Base-by-base conservation (phyloP, 2,113 vertebrate genomes). In the Suricata suricatta region DNA sequence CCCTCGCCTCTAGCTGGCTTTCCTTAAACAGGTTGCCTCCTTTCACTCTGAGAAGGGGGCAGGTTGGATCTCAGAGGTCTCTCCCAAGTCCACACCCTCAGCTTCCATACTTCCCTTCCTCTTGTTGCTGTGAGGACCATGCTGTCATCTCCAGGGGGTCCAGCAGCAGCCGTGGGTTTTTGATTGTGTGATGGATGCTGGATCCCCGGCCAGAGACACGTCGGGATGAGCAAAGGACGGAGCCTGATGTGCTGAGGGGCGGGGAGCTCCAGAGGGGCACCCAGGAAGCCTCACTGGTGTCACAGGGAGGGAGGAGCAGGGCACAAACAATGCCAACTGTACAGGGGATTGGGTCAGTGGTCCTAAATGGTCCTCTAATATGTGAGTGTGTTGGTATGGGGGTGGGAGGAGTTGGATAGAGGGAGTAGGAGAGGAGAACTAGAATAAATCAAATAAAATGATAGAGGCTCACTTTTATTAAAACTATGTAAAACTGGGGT, bases 381-480 rank as follows among this genome's bases (percentile, higher is more conserved):
- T 60, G 7, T 81, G 83, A 88, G 33, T 76, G 16, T 76, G 13
- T 35, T 93, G 31, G 41, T 38, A 54, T 9, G 21, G 33, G 54
- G 17, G 23, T 71, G 21, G n/a, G 31, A 64, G 11, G 21, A 64
- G 41, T 83, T 63, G 19, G n/a, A n/a, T 1, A 63, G n/a, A 54
- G 2, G 19, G 2, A 15, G 21, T 72, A 69, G 29, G 23, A 57
- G 12, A 54, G 29, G 66, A 71, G 44, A 84, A 92, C 72, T 87
- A 74, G 82, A 93, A 80, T 68, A 25, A 60, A 52, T 83, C 31
- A 85, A 86, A 80, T 33, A 52, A 71, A 96, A 93, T n/a, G 68
- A 16, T 79, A 89, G 80, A 83, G 13, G 31, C 79, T 89, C 38
- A n/a, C 25, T 44, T 92, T 90, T 23, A 68, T 68, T 96, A 16